Evolutionary conservation across 1,140 invertebrate genomes (phyloP).

Genomic region (Hormaphis cornu): DNA sequence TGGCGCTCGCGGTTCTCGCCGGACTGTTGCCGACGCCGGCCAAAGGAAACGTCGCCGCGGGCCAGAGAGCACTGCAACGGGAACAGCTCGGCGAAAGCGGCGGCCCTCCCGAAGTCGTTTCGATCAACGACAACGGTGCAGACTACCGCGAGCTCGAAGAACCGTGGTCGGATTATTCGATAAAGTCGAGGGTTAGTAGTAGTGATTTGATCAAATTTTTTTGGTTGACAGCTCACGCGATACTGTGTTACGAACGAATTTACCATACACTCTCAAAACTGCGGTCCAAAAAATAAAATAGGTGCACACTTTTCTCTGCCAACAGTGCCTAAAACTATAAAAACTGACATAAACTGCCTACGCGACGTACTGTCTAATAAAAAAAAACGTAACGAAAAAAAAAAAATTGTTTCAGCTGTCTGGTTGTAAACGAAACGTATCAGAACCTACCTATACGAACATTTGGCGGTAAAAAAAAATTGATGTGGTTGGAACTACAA

Average conservation of each 20-base stretch:
- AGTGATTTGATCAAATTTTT: neutral
- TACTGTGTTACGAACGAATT: neutral
- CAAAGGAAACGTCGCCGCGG: neutral
- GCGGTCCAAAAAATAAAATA: no score
- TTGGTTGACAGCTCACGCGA: neutral
- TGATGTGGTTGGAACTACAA: no score
- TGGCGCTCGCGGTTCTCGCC: neutral
- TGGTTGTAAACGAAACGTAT: no score
- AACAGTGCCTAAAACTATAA: no score
- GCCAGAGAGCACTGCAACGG: constrained; percentile 1
- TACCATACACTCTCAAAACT: no score
- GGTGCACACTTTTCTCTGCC: no score
- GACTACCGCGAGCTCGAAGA: neutral
- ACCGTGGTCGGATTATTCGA: neutral
- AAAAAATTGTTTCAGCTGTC: no score
- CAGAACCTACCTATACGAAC: no score
- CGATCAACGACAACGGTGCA: neutral
- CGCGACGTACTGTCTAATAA: no score
- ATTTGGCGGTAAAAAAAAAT: no score
- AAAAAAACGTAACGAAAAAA: no score
- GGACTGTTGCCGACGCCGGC: neutral
- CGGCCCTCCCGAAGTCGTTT: constrained; percentile 8
- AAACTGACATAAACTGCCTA: no score
- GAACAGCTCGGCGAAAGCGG: constrained; percentile 8
- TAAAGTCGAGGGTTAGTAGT: neutral